These are phyloP conservation scores for Herpailurus yagouaroundi DNA, from an alignment of 2,113 vertebrate species.

Conservation along the genomic window DNA sequence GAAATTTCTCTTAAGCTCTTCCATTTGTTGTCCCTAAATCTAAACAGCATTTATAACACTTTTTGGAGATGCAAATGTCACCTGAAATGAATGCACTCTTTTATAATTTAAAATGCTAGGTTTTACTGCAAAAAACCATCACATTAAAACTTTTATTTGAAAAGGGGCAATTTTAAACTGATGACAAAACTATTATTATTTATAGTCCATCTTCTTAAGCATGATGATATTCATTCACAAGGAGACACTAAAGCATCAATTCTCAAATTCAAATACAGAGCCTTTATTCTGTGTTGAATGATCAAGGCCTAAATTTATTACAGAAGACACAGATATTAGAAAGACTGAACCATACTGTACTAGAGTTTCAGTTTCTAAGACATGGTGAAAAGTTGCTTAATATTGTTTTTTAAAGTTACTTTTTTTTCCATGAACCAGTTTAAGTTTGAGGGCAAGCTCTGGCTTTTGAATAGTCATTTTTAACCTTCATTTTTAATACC, in stretches of 20 bases:
- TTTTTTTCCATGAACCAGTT: background rate
- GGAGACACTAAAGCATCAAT: slow-evolving; percentile 24
- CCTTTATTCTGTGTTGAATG: background rate
- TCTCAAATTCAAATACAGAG: background rate
- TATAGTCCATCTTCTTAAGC: slow-evolving; percentile 36
- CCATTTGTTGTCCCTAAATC: background rate
- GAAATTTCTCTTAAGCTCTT: slow-evolving; percentile 34
- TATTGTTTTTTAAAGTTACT: background rate
- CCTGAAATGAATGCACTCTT: background rate
- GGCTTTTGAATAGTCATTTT: slow-evolving; percentile 14
- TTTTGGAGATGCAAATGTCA: background rate
- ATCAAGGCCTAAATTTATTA: background rate
- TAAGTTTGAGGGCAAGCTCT: background rate
- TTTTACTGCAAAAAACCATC: slow-evolving; percentile 20
- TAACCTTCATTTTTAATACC: background rate
- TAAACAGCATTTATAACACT: background rate
- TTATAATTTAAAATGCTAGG: background rate
- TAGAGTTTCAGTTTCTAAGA: background rate
- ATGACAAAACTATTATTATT: background rate
- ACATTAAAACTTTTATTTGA: background rate
- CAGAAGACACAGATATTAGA: background rate
- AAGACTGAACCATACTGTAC: background rate
- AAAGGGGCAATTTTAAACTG: slow-evolving; percentile 29
- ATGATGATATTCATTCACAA: slow-evolving; percentile 7
- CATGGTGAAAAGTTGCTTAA: background rate